These are phyloP conservation scores for Spheniscus mendiculus DNA, from an alignment of 2,113 vertebrate genomes.

Conservation along the genomic window DNA sequence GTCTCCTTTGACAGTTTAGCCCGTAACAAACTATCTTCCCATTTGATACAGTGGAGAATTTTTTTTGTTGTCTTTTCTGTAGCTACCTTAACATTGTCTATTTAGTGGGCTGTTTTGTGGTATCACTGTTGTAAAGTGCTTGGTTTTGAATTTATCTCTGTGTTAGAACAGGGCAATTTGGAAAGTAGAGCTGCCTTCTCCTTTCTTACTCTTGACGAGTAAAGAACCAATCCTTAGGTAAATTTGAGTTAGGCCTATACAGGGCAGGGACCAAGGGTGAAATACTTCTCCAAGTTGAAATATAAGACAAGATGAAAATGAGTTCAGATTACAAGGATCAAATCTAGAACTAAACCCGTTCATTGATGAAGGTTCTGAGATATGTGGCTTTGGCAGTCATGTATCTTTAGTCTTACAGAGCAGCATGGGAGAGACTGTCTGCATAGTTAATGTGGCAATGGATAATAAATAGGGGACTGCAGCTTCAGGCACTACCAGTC, in stretches of 20 bases:
- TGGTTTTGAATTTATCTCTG: not conserved
- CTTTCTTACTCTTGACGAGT: not conserved
- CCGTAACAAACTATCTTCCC: not conserved
- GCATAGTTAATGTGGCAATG: not conserved
- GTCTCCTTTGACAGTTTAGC: not conserved
- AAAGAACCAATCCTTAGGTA: not conserved
- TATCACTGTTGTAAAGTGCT: not conserved
- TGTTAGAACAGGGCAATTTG: not conserved
- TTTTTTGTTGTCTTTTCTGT: not conserved
- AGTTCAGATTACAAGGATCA: not conserved
- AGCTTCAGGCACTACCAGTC: constrained; percentile 10
- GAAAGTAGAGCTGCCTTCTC: not conserved
- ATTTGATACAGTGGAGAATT: not conserved
- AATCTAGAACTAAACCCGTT: not conserved
- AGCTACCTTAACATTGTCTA: not conserved
- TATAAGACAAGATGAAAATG: not conserved
- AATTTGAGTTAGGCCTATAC: not conserved
- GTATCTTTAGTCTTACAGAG: not conserved
- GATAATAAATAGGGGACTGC: not conserved
- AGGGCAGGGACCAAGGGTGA: not conserved
- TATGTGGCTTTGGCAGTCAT: not conserved
- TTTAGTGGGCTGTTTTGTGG: not conserved
- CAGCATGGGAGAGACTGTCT: not conserved
- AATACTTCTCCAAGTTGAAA: not conserved
- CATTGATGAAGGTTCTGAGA: not conserved